A percentile compares a stretch with the other conserved stretches of the same genome.
phyloP scores from a whole-genome alignment of 2,113 vertebrate species.

The Pygathrix nemaeus region DNA sequence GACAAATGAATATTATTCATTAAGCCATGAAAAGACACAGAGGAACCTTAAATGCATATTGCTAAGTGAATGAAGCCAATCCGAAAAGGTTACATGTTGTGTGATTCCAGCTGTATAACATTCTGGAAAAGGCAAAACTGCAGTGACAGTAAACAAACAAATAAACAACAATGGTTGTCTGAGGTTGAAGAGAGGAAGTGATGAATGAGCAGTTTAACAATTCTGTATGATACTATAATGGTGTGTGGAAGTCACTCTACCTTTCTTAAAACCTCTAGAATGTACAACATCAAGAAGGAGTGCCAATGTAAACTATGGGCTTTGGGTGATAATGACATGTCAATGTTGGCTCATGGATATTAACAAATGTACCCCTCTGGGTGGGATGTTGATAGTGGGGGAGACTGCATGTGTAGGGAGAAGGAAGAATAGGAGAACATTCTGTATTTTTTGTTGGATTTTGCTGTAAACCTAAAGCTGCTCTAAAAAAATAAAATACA shows the following conservation, averaged over 20 bases:
- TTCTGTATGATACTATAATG: too few relatives aligned
- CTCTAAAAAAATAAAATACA: background rate
- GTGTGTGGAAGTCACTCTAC: too few relatives aligned
- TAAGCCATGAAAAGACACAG: background rate
- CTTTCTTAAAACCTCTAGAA: background rate
- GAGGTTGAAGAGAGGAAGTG: background rate
- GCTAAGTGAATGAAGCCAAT: too few relatives aligned
- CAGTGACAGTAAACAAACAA: too few relatives aligned
- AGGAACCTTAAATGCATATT: background rate
- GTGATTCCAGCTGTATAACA: too few relatives aligned
- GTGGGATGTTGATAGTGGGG: too few relatives aligned
- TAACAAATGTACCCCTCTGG: background rate
- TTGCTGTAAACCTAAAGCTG: background rate
- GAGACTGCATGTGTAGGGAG: background rate
- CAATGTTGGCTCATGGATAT: fast-evolving
- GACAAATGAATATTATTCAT: background rate
- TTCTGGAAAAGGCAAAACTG: too few relatives aligned
- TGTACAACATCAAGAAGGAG: too few relatives aligned
- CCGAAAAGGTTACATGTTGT: too few relatives aligned
- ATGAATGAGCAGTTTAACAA: background rate
- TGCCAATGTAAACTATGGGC: background rate
- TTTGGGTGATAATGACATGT: background rate
- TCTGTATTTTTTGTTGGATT: background rate
- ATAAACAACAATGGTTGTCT: background rate
- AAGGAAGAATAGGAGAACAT: background rate